phyloP scores from a whole-genome alignment of 2,113 vertebrate genomes.

The Pseudopipra pipra region DNA sequence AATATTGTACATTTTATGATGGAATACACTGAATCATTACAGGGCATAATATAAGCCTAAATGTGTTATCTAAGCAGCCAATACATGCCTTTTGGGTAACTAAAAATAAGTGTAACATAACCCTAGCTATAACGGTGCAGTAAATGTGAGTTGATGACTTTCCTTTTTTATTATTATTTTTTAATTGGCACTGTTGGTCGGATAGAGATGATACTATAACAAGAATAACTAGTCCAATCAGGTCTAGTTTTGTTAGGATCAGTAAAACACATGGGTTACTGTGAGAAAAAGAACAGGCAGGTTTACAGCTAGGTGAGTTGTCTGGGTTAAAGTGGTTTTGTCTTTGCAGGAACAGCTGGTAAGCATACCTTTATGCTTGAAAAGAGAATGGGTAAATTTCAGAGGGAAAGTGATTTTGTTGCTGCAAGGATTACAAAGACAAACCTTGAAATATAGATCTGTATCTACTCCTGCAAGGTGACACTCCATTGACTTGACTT shows the following conservation, averaged over 20 bases:
- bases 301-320: neutral
- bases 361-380: neutral
- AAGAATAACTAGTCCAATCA: neutral
- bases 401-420: neutral
- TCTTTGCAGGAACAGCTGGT: neutral
- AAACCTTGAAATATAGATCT: slow-evolving; percentile 25
- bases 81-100: neutral
- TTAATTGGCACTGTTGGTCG: neutral
- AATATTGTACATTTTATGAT: neutral
- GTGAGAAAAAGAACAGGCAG: neutral
- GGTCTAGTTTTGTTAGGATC: neutral
- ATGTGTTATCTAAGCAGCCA: neutral
- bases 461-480: neutral
- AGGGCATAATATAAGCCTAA: neutral
- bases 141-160: neutral
- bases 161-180: neutral
- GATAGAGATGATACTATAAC: neutral
- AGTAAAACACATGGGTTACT: neutral
- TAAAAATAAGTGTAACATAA: neutral
- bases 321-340: neutral
- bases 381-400: neutral
- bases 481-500: slow-evolving; percentile 3
- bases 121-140: neutral
- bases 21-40: neutral
- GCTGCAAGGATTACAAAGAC: neutral